Percentiles rank a stretch among this genome's conserved stretches.
Evolutionary conservation across 2,113 vertebrate genomes (phyloP).

Genomic region (Lanius collurio): DNA sequence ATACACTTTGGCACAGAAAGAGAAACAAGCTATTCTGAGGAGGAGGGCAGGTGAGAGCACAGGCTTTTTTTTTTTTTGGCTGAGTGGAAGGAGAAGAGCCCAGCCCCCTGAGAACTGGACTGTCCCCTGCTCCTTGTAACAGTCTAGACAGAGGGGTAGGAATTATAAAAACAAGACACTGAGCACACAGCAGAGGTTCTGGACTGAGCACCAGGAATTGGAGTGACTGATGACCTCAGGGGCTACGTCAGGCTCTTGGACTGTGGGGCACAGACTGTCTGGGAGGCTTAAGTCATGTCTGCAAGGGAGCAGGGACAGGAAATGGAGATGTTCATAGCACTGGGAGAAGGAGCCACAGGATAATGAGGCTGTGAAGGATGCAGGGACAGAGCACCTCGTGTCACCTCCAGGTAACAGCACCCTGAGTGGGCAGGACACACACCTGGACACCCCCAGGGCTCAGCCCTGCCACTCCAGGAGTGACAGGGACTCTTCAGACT

Average conservation of each 20-base stretch:
- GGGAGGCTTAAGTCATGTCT: conserved; percentile 66
- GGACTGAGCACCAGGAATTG: background rate
- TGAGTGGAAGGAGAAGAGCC: background rate
- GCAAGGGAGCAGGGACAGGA: conserved; percentile 41
- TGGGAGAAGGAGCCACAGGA: background rate
- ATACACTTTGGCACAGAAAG: conserved; percentile 1
- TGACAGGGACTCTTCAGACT: background rate
- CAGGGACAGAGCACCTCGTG: background rate
- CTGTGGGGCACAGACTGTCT: conserved; percentile 36
- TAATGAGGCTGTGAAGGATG: background rate
- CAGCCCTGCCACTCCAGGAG: background rate
- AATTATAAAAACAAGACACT: conserved; percentile 35
- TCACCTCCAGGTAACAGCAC: background rate
- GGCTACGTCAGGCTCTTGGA: conserved; percentile 14
- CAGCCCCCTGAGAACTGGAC: background rate
- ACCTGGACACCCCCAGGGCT: background rate
- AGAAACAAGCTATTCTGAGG: conserved; percentile 11
- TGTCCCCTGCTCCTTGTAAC: background rate
- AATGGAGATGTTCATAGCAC: background rate
- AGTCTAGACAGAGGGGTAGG: conserved; percentile 52
- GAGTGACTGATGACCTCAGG: conserved; percentile 42
- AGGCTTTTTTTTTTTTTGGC: background rate
- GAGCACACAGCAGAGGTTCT: conserved; percentile 13
- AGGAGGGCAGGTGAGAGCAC: conserved; percentile 32
- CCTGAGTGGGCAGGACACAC: background rate